Evolutionary conservation across 2,888 invertebrate species (phyloP).

Genomic region (Exocentrus adspersus): DNA sequence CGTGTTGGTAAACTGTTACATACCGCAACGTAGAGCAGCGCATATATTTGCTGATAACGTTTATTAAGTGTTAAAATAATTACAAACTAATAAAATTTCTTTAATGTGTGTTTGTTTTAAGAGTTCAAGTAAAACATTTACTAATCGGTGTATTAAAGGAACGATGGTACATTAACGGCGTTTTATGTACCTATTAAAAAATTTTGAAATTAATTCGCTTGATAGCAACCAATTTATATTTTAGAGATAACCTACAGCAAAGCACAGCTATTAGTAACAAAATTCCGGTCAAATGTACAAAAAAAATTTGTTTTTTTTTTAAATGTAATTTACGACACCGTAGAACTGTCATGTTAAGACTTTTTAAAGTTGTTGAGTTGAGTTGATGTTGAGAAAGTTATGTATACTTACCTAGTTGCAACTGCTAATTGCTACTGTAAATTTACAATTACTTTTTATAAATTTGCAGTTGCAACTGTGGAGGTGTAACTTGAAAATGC

Average conservation of each 20-base stretch:
- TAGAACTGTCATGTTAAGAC: no score
- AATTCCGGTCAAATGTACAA: no score
- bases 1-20: background rate
- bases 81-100: constrained; percentile 7
- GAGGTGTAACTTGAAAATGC: no score
- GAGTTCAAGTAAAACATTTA: constrained; percentile 12
- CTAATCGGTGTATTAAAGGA: constrained; percentile 6
- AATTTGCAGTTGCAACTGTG: no score
- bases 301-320: no score
- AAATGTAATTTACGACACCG: no score
- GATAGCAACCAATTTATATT: background rate
- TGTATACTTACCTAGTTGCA: no score
- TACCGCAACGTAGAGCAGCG: background rate
- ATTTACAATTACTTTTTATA: no score
- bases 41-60: constrained; percentile 8
- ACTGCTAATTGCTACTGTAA: no score
- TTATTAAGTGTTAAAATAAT: constrained; percentile 16
- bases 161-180: constrained; percentile 3
- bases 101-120: background rate
- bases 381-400: no score
- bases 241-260: background rate
- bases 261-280: background rate
- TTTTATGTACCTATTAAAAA: constrained; percentile 4
- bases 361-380: no score
- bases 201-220: background rate